phyloP scores from a whole-genome alignment of 1,140 invertebrate species.

The Dolichoris vasculosae region DNA sequence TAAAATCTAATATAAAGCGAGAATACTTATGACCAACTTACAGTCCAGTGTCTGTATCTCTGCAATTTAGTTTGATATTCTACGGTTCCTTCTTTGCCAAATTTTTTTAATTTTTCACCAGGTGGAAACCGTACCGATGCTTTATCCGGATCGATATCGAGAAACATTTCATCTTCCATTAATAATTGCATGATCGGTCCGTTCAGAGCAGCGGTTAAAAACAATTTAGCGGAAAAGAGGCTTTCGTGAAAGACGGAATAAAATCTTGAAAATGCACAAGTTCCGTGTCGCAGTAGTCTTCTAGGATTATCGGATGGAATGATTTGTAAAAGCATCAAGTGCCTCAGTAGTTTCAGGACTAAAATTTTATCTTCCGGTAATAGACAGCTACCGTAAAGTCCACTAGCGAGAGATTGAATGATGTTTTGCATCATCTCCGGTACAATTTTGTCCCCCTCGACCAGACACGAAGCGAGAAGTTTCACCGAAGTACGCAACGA shows the following conservation, averaged over 20 bases:
- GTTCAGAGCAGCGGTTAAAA: slow-evolving; percentile 93
- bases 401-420: slow-evolving; percentile 84
- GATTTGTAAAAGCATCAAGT: slow-evolving; percentile 90
- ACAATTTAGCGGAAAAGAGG: slow-evolving; percentile 92
- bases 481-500: slow-evolving; percentile 86
- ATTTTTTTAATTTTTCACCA: slow-evolving; percentile 83
- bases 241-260: slow-evolving; percentile 93
- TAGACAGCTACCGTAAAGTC: slow-evolving; percentile 89
- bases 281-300: slow-evolving; percentile 87
- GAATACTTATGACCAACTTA: slow-evolving; percentile 62
- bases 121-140: slow-evolving; percentile 82
- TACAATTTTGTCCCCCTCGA: slow-evolving; percentile 83
- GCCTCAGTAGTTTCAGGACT: slow-evolving; percentile 84
- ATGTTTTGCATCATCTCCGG: slow-evolving; percentile 80
- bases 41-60: slow-evolving; percentile 84
- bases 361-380: slow-evolving; percentile 88
- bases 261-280: slow-evolving; percentile 91
- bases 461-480: slow-evolving; percentile 86
- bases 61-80: slow-evolving; percentile 84
- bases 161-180: slow-evolving; percentile 93
- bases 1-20: background rate
- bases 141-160: slow-evolving; percentile 95
- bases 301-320: slow-evolving; percentile 88
- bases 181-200: slow-evolving; percentile 94
- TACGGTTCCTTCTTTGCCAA: slow-evolving; percentile 83